A percentile compares a stretch with the other conserved stretches of the same genome.
Conservation (phyloP, 2,888 invertebrate genomes). For the Fissipunctia ypsillon region DNA sequence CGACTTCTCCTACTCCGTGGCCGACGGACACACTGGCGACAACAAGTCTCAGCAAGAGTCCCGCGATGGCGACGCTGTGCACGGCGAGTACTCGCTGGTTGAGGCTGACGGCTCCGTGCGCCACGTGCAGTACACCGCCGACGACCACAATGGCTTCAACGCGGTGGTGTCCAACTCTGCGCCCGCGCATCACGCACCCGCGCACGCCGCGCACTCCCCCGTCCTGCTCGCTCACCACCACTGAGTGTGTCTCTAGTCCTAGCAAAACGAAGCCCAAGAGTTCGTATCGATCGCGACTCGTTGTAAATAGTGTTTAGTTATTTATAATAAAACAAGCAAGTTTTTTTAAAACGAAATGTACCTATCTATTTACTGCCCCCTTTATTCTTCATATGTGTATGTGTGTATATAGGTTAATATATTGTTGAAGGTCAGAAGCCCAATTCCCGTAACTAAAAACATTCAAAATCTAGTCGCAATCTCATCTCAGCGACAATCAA, state of each 20-base stretch:
- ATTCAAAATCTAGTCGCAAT: too few species aligned
- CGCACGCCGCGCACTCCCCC: conserved; percentile 67
- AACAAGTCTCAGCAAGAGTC: conserved; percentile 91
- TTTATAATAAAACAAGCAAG: conserved; percentile 58
- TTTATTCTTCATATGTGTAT: background rate
- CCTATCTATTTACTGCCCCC: conserved; percentile 1
- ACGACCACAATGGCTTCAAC: conserved; percentile 87
- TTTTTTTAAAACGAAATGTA: conserved; percentile 23
- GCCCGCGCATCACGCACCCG: conserved; percentile 72
- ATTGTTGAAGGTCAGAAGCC: too few species aligned
- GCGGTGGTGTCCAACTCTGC: conserved; percentile 83
- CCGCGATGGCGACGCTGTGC: conserved; percentile 91
- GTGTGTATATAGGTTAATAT: too few species aligned
- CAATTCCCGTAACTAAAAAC: too few species aligned
- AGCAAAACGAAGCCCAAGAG: conserved; percentile 26
- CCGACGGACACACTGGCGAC: conserved; percentile 91
- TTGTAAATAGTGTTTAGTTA: conserved; percentile 69
- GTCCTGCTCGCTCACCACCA: conserved; percentile 74
- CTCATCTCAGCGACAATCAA: too few species aligned
- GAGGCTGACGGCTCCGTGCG: conserved; percentile 90
- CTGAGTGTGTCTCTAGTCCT: conserved; percentile 62
- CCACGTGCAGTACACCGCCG: conserved; percentile 89
- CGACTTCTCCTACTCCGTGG: conserved; percentile 90
- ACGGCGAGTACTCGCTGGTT: conserved; percentile 87
- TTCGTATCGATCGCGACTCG: conserved; percentile 41